Evolutionary conservation across 2,113 vertebrate genomes (phyloP).

Genomic region (Lanius collurio): DNA sequence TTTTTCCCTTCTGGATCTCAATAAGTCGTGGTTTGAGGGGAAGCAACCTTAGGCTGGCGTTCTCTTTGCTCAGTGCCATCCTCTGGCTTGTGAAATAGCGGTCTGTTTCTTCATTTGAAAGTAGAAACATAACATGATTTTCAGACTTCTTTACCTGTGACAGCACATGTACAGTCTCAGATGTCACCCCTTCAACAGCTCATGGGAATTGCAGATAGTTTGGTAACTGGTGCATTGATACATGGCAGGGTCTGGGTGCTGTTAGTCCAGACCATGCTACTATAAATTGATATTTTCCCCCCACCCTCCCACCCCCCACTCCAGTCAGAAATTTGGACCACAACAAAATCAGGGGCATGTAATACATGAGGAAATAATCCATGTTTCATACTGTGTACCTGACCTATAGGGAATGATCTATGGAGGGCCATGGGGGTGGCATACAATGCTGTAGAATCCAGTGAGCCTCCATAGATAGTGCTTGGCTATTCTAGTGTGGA

Average conservation of each 20-base stretch:
- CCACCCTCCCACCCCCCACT: accelerated
- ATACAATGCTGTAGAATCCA: background rate
- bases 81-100: constrained; percentile 70
- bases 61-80: constrained; percentile 68
- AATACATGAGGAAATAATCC: background rate
- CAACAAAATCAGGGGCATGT: background rate
- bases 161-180: background rate
- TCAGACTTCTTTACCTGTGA: constrained; percentile 81
- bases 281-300: background rate
- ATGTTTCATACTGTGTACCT: background rate
- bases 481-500: background rate
- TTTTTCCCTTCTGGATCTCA: constrained; percentile 76
- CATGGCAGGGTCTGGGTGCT: background rate
- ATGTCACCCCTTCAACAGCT: background rate
- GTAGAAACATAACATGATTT: constrained; percentile 78
- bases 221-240: background rate
- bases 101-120: constrained; percentile 83
- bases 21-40: constrained; percentile 79
- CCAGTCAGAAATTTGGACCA: background rate
- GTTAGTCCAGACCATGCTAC: background rate
- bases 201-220: background rate
- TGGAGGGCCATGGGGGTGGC: background rate
- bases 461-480: background rate
- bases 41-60: constrained; percentile 76
- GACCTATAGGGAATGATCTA: background rate